A percentile compares a stretch with the other conserved stretches of the same genome.
phyloP scores from a whole-genome alignment of 2,113 vertebrate species.

The Macrotis lagotis region DNA sequence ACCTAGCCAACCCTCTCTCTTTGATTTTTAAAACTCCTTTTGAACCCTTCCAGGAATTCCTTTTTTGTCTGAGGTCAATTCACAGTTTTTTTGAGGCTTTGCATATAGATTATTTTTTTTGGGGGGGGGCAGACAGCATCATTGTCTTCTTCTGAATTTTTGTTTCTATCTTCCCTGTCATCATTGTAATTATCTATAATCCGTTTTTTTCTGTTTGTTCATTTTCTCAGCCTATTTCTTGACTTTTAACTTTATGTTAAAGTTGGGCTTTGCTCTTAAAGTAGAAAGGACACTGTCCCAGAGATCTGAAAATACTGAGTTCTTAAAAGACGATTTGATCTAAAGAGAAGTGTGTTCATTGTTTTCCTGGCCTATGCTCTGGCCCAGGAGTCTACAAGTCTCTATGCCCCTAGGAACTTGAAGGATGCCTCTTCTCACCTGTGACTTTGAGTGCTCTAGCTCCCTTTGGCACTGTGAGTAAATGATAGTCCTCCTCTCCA shows the following conservation, averaged over 20 bases:
- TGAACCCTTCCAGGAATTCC: neutral
- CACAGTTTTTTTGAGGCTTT: neutral
- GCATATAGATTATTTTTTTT: neutral
- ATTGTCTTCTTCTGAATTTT: neutral
- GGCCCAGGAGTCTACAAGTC: neutral
- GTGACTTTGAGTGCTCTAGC: neutral
- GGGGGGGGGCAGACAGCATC: too few species aligned
- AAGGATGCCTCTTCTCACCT: neutral
- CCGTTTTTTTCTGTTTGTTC: neutral
- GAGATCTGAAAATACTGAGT: neutral
- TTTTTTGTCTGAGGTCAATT: neutral
- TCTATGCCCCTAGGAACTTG: neutral
- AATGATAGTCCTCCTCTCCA: neutral
- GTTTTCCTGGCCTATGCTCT: neutral
- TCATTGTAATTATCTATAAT: too few species aligned
- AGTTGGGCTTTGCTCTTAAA: neutral
- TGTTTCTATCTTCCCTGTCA: too few species aligned
- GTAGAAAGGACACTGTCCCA: neutral
- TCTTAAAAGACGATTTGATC: neutral
- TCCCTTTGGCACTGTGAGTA: neutral
- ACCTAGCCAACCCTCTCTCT: too few species aligned
- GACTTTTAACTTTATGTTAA: neutral
- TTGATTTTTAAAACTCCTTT: neutral
- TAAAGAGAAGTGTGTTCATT: neutral
- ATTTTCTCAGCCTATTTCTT: neutral